A percentile compares a stretch with the other conserved stretches of the same genome.
These are phyloP conservation scores for Ctenicera cuprea DNA, from an alignment of 2,888 invertebrate species.

Conservation along the genomic window DNA sequence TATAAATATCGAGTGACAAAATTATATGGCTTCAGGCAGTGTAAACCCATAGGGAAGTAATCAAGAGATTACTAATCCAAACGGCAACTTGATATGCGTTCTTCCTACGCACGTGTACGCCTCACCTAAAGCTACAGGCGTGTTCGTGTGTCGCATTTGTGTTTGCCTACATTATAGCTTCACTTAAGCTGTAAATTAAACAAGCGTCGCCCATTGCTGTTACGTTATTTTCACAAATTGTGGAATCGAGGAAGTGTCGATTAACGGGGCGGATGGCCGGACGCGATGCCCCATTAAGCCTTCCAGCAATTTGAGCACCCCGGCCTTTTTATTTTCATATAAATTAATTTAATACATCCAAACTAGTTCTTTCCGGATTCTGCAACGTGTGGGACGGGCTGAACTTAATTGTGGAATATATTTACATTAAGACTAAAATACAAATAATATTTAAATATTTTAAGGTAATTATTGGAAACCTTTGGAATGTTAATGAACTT, in stretches of 20 bases:
- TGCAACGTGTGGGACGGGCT: conserved; percentile 6
- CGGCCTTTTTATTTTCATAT: conserved; percentile 9
- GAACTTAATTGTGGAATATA: conserved; percentile 22
- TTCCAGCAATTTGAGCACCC: conserved; percentile 21
- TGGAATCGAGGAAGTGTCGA: conserved; percentile 23
- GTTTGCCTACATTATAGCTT: conserved; percentile 28
- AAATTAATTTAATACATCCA: background rate
- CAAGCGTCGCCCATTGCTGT: conserved; percentile 8
- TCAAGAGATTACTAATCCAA: conserved; percentile 38
- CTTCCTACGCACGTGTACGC: conserved; percentile 59
- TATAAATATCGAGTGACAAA: background rate
- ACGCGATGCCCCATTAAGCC: conserved; percentile 10
- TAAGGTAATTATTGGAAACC: conserved; percentile 6
- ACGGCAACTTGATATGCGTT: conserved; percentile 56
- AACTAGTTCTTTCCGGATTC: conserved; percentile 9
- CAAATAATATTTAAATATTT: conserved; percentile 27
- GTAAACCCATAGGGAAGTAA: conserved; percentile 40
- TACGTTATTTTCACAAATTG: conserved; percentile 20
- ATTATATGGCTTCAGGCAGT: conserved; percentile 34
- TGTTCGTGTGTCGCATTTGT: conserved; percentile 61
- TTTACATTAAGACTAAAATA: conserved; percentile 18
- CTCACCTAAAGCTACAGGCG: conserved; percentile 60
- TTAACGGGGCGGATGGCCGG: conserved; percentile 17
- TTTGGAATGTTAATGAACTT: conserved; percentile 26
- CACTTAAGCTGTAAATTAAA: conserved; percentile 31